Evolutionary conservation across 2,113 vertebrate genomes (phyloP).

Genomic region (Gnathonemus echidnorhynchus): DNA sequence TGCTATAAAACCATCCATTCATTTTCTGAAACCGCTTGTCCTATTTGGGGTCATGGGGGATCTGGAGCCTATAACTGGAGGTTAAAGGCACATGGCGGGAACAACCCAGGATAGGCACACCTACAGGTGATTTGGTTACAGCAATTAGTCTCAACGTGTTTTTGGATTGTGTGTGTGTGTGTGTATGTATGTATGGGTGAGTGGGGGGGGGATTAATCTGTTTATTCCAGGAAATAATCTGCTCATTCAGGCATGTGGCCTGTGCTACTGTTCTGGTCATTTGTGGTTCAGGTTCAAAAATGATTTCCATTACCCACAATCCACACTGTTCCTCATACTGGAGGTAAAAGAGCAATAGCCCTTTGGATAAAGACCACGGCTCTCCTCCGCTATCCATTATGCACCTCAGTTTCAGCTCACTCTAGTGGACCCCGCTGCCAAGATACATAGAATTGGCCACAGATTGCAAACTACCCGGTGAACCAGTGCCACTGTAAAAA

Average conservation of each 20-base stretch:
- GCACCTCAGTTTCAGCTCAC: background rate
- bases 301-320: background rate
- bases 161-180: no score
- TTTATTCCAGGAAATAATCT: background rate
- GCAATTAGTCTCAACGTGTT: no score
- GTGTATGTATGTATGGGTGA: no score
- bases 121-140: no score
- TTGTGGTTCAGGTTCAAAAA: background rate
- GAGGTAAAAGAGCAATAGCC: background rate
- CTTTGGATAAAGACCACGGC: background rate
- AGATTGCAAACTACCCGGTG: background rate
- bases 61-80: background rate
- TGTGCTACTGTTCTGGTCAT: background rate
- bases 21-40: background rate
- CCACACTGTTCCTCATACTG: background rate
- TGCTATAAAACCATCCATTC: background rate
- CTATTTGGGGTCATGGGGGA: background rate
- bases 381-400: background rate
- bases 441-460: background rate
- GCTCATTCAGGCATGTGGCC: background rate
- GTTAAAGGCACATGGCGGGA: background rate
- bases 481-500: background rate
- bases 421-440: background rate
- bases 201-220: no score
- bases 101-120: background rate